These are phyloP conservation scores for Chirona hameri DNA, from an alignment of 2,888 invertebrate species.

Conservation along the genomic window DNA sequence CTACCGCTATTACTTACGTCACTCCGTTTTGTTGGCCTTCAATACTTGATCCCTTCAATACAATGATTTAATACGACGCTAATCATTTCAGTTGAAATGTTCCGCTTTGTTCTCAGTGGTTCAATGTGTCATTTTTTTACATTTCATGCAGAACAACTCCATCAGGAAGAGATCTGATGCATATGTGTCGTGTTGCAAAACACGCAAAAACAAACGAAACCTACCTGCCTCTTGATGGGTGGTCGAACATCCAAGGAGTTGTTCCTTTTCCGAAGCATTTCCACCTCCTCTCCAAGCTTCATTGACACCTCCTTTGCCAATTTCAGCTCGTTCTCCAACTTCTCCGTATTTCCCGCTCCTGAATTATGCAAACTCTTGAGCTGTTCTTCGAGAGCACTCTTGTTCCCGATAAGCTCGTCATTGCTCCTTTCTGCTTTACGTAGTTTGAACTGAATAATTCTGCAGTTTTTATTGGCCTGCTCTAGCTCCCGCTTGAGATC, in stretches of 20 bases:
- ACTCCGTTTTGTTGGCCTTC: too few species aligned
- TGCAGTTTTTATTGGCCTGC: slow-evolving; percentile 94
- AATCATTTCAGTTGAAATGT: too few species aligned
- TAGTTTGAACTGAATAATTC: slow-evolving; percentile 95
- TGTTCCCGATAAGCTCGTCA: slow-evolving; percentile 82
- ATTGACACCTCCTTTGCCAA: slow-evolving; percentile 66
- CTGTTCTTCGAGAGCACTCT: slow-evolving; percentile 57
- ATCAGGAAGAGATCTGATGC: too few species aligned
- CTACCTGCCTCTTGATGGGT: slow-evolving; percentile 11
- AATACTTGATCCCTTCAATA: too few species aligned
- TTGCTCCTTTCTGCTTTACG: slow-evolving; percentile 89
- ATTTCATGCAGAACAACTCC: too few species aligned
- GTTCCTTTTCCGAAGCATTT: slow-evolving; percentile 45
- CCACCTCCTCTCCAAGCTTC: slow-evolving; percentile 65
- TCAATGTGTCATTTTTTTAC: too few species aligned
- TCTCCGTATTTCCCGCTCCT: slow-evolving; percentile 58
- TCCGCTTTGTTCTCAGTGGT: too few species aligned
- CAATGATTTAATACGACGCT: too few species aligned
- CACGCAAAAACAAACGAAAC: neutral
- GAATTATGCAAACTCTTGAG: slow-evolving; percentile 46
- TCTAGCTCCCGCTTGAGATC: slow-evolving; percentile 92
- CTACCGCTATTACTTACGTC: too few species aligned
- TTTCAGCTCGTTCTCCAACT: slow-evolving; percentile 79
- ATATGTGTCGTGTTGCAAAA: too few species aligned
- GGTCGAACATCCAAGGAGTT: neutral